Percentiles rank a stretch among this genome's conserved stretches.
Conservation (phyloP, 1,140 invertebrate species). For the Calycopis cecrops region DNA sequence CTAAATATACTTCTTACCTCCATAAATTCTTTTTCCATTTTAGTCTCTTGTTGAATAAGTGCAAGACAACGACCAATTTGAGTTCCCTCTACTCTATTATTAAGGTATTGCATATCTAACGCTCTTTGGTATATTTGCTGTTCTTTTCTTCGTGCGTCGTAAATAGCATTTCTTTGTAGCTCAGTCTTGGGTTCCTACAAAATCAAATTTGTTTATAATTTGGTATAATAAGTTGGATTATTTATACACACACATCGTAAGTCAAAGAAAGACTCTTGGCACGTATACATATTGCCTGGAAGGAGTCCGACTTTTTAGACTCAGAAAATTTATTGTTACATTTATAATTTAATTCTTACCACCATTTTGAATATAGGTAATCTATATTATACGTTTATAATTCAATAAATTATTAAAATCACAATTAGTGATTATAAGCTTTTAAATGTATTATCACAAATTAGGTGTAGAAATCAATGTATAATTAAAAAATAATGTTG, state of each 20-base stretch:
- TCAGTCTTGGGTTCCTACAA: conserved; percentile 54
- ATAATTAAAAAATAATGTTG: too few species aligned
- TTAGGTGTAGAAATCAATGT: too few species aligned
- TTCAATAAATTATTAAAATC: too few species aligned
- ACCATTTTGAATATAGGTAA: too few species aligned
- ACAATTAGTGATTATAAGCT: too few species aligned
- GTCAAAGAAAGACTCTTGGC: too few species aligned
- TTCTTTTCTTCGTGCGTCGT: conserved; percentile 41
- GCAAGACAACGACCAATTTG: conserved; percentile 56
- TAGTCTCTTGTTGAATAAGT: conserved; percentile 50
- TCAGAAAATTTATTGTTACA: too few species aligned
- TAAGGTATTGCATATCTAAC: conserved; percentile 59
- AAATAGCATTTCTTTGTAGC: conserved; percentile 50
- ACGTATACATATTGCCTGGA: too few species aligned
- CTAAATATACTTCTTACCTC: conserved; percentile 42
- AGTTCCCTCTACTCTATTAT: conserved; percentile 61
- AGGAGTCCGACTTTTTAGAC: too few species aligned
- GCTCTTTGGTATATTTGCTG: conserved; percentile 49
- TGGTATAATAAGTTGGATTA: background rate
- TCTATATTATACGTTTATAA: too few species aligned
- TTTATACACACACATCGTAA: background rate
- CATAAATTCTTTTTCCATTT: conserved; percentile 63
- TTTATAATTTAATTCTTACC: too few species aligned
- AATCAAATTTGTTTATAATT: background rate
- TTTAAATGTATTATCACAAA: too few species aligned